Evolutionary conservation across 2,888 invertebrate species (phyloP).

Genomic region (Acanthoscelides obtectus): DNA sequence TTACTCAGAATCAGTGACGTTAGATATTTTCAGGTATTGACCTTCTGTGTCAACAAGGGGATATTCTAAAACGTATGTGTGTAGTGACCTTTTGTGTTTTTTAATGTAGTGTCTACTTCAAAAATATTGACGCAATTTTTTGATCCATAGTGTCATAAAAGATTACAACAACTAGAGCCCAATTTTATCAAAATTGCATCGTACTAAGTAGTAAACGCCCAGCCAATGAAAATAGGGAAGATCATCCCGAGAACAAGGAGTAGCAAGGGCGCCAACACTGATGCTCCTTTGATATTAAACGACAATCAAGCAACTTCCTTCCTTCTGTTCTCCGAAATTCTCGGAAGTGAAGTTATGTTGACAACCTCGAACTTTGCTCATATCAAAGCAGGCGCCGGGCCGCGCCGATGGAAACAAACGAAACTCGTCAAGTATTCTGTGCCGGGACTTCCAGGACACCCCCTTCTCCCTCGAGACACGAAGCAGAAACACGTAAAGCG

Average conservation of each 20-base stretch:
- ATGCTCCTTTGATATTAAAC: not conserved
- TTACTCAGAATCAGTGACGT: too few species aligned
- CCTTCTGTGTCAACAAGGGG: too few species aligned
- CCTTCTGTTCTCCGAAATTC: not conserved
- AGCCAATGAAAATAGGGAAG: too few species aligned
- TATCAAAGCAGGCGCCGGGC: not conserved
- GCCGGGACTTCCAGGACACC: not conserved
- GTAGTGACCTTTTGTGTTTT: too few species aligned
- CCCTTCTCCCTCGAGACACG: not conserved
- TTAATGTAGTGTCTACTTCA: too few species aligned
- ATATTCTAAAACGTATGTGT: too few species aligned
- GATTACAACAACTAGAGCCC: too few species aligned
- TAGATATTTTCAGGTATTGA: too few species aligned
- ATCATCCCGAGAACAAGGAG: not conserved
- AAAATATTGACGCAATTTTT: too few species aligned
- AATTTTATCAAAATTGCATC: too few species aligned
- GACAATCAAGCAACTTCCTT: not conserved
- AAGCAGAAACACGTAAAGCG: not conserved
- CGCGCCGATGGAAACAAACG: not conserved
- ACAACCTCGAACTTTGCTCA: not conserved
- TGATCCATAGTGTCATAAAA: too few species aligned
- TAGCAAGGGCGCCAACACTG: not conserved
- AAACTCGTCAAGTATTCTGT: not conserved
- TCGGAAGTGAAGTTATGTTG: not conserved
- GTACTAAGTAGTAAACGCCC: too few species aligned